Evolutionary conservation across 2,888 invertebrate genomes (phyloP).

Genomic region (Napeogenes sylphis): DNA sequence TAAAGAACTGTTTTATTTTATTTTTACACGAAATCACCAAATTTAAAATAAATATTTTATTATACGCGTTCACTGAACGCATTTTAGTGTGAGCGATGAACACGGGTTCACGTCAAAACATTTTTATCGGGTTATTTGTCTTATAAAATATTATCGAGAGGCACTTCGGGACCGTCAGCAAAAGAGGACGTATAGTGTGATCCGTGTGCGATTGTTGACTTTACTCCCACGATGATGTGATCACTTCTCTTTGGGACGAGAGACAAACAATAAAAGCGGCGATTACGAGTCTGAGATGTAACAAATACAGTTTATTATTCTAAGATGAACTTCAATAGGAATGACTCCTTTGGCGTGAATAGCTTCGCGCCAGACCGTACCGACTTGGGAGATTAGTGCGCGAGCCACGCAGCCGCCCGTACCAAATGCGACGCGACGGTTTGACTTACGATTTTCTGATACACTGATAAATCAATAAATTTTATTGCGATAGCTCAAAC

Average conservation of each 20-base stretch:
- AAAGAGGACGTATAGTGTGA: slow-evolving; percentile 71
- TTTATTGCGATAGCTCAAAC: slow-evolving; percentile 49
- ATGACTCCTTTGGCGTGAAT: slow-evolving; percentile 51
- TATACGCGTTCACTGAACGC: slow-evolving; percentile 73
- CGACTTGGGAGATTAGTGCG: slow-evolving; percentile 54
- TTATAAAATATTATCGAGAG: slow-evolving; percentile 78
- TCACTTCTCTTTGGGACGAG: slow-evolving; percentile 66
- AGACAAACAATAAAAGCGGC: slow-evolving; percentile 75
- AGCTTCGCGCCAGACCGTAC: slow-evolving; percentile 60
- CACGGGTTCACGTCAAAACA: slow-evolving; percentile 78
- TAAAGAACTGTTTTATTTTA: slow-evolving; percentile 64
- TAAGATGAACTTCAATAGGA: slow-evolving; percentile 62
- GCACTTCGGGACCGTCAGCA: slow-evolving; percentile 75
- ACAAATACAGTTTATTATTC: slow-evolving; percentile 72
- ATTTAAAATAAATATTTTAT: slow-evolving; percentile 75
- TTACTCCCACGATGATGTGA: slow-evolving; percentile 71
- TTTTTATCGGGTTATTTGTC: slow-evolving; percentile 78
- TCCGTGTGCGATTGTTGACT: slow-evolving; percentile 72
- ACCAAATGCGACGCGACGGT: slow-evolving; percentile 67
- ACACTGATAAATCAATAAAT: slow-evolving; percentile 72
- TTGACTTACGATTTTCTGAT: slow-evolving; percentile 67
- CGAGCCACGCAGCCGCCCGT: slow-evolving; percentile 57
- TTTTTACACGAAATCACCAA: slow-evolving; percentile 62
- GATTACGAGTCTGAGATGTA: slow-evolving; percentile 71
- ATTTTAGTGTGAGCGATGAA: slow-evolving; percentile 77